Evolutionary conservation across 1,140 invertebrate genomes (phyloP), one percentile per base, ranked within the genome.

Genomic region (Bombus picipes): DNA sequence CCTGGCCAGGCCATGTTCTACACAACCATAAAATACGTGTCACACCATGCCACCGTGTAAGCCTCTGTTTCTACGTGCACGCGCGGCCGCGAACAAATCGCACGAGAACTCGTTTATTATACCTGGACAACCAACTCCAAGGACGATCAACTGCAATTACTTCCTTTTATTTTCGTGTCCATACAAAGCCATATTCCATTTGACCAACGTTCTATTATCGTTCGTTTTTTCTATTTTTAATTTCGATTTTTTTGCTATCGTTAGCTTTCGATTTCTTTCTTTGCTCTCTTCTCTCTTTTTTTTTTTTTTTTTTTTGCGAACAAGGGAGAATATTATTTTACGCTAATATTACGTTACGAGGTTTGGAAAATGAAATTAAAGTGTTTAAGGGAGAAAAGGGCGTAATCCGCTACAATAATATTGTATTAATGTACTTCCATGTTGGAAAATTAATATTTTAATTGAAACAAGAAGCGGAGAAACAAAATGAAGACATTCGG

Each of bases 1-100:
- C 84, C 87, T 87, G 89, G 80, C 88, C 77, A 73, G 88, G 81
- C 70, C 92, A 80, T 93, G 93, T 94, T 92, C 90, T 90, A 94
- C 92, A 93, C 91, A 93, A 92, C 91, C 91, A 91, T 94, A 94
- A 94, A 94, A 91, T 93, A 93, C 88, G 83, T 88, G 92, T 93
- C 91, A 90, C 92, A 91, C 71, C 81, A 84, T 83, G 80, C 79
- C 57, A 53, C 18, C 79, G 25, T 87, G 86, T 86, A 81, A 85
- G 59, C 74, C 68, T 37, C 18, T 43, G n/a, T 12, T 47, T 37
- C 28, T 59, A 4, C 22, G 25, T 74, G 57, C 28, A 59, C 79
- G 75, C 39, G 57, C 65, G 80, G 78, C n/a, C 41, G 74, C 37
- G 59, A 22, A 80, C 78, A 59, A 81, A 81, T 87, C 32, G 43